These are phyloP conservation scores for Drosophila murphyi DNA, from an alignment of 1,140 invertebrate genomes.

Conservation along the genomic window DNA sequence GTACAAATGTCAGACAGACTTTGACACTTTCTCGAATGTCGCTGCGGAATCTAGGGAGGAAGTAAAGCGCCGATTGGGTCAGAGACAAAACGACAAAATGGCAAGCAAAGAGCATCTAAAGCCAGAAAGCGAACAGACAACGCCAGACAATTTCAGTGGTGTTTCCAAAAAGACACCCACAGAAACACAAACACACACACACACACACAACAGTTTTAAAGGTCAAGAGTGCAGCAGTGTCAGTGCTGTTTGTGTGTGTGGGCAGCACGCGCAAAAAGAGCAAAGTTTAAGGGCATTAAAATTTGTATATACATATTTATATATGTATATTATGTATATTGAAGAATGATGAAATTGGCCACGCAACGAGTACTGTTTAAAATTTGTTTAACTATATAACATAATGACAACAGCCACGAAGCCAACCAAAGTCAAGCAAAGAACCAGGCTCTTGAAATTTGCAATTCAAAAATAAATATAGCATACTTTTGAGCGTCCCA, in stretches of 20 bases:
- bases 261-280: conserved; percentile 66
- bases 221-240: conserved; percentile 75
- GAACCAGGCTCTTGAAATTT: conserved; percentile 49
- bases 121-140: conserved; percentile 34
- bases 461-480: conserved; percentile 50
- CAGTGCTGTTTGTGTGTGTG: conserved; percentile 37
- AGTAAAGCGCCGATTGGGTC: neutral
- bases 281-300: conserved; percentile 83
- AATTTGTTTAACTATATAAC: conserved; percentile 49
- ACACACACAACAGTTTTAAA: conserved; percentile 62
- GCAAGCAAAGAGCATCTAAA: conserved; percentile 26
- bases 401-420: conserved; percentile 54
- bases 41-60: neutral
- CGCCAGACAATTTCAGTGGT: conserved; percentile 54
- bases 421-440: conserved; percentile 48
- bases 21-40: conserved; percentile 54
- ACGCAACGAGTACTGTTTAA: conserved; percentile 59
- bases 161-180: conserved; percentile 21
- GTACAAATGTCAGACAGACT: conserved; percentile 69
- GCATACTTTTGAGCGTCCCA: conserved; percentile 49
- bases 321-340: conserved; percentile 26
- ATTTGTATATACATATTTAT: conserved; percentile 46
- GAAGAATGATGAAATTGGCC: conserved; percentile 71
- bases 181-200: conserved; percentile 2
- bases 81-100: conserved; percentile 38